Conservation (phyloP, 2,888 invertebrate species). For the Chymomyza fuscimana region DNA sequence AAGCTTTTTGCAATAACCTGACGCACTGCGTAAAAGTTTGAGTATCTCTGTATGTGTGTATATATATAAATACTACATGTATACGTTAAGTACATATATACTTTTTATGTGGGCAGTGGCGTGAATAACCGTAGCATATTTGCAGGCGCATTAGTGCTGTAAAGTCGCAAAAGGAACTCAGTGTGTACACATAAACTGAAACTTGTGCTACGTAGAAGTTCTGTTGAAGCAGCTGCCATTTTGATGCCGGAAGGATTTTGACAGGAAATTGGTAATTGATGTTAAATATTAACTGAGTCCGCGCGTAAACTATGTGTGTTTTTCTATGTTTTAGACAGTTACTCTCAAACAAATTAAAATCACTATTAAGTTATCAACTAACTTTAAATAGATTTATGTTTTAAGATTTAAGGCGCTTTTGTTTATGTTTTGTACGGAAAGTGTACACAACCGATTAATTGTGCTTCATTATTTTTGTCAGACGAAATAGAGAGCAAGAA, state of each 20-base stretch:
- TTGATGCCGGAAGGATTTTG: not conserved
- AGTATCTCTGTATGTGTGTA: not conserved
- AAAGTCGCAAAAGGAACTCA: conserved; percentile 49
- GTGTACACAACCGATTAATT: no score
- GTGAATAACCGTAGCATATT: not conserved
- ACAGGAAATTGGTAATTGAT: not conserved
- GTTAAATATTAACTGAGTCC: not conserved
- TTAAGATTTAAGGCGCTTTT: no score
- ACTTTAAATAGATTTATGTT: no score
- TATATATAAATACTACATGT: not conserved
- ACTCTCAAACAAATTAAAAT: no score
- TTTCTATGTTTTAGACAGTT: no score
- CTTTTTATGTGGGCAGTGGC: not conserved
- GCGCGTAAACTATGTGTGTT: not conserved
- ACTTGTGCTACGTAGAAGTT: not conserved
- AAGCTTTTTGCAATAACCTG: not conserved
- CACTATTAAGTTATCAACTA: no score
- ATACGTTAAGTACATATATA: not conserved
- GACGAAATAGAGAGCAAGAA: no score
- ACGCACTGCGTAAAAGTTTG: conserved; percentile 17
- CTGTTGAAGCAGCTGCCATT: not conserved
- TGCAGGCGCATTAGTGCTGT: conserved; percentile 4
- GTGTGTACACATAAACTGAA: conserved; percentile 13
- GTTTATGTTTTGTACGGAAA: no score
- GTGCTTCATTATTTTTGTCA: no score